Evolutionary conservation across 2,888 invertebrate species (phyloP), one percentile per base, ranked within the genome.

Genomic region (Ormia ochracea): DNA sequence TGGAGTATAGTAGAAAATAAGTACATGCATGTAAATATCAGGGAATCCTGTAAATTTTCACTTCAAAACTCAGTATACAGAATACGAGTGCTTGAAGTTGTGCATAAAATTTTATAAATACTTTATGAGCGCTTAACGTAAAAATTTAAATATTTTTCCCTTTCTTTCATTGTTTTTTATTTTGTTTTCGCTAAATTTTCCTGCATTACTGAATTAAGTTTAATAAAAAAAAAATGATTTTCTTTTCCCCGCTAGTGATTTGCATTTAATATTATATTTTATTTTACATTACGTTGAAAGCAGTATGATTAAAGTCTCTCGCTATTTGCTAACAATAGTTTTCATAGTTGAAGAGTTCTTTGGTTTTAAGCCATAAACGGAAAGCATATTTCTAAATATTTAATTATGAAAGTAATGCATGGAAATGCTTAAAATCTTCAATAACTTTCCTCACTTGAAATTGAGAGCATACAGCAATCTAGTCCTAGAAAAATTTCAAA

Each of bases 121-220:
- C 45, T 79, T 75, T 70, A 75, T 68, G 48, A 68, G 56, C 56
- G 58, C 65, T 68, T 66, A 74, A 74, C 74, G 50, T 66, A 74
- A 69, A 63, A 74, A 74, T 69, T 69, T 73, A 17, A 69, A 78
- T 65, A 72, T 33, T 59, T 31, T 58, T 38, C 26, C 5, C 31
- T 52, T 54, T 50, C n/a, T 52, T 14, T 26, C 21, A 12, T 23
- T 38, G n/a, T 68, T 52, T 17, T 31, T 45, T 3, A 21, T 31
- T 50, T 66, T 54, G 58, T 23, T 79, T 81, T 68, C 58, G 54
- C 52, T 48, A 77, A 81, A 82, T 82, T 77, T 76, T 78, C 76
- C 68, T 65, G 65, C 74, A 73, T 74, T 73, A 76, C 68, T 61
- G 75, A 79, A 82, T 82, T 76, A 82, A 81, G 77, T 82, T 82